phyloP scores from a whole-genome alignment of 1,140 invertebrate species.

The Zaprionus taronus region DNA sequence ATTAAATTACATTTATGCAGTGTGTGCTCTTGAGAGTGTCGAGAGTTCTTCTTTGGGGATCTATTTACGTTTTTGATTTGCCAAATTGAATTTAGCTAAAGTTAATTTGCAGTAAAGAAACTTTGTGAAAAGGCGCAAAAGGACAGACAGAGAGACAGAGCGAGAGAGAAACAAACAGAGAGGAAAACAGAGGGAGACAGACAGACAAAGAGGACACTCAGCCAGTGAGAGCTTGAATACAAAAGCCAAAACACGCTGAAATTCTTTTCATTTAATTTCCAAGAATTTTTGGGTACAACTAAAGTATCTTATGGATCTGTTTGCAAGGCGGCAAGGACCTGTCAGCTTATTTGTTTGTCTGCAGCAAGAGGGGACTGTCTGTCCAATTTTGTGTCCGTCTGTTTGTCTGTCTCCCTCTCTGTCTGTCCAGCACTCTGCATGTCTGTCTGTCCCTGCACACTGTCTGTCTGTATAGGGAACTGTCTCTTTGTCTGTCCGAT shows the following conservation, averaged over 20 bases:
- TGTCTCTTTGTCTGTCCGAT: no score
- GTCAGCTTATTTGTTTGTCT: constrained; percentile 50
- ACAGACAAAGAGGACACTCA: constrained; percentile 16
- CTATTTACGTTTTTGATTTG: constrained; percentile 62
- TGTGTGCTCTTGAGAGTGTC: constrained; percentile 19
- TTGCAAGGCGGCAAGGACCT: constrained; percentile 15
- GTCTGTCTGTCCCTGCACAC: no score
- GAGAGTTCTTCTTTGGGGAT: constrained; percentile 22
- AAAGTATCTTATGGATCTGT: constrained; percentile 48
- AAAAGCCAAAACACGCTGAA: not conserved
- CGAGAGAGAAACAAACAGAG: constrained; percentile 20
- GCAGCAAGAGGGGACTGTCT: constrained; percentile 9
- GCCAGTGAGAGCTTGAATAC: constrained; percentile 24
- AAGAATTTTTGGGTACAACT: constrained; percentile 18
- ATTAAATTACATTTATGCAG: constrained; percentile 71
- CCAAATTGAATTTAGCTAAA: constrained; percentile 65
- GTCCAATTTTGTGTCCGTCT: not conserved
- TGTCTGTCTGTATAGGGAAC: no score
- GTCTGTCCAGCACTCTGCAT: no score
- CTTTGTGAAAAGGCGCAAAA: constrained; percentile 42
- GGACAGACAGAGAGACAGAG: constrained; percentile 28
- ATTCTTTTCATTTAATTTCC: constrained; percentile 56
- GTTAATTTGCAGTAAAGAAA: constrained; percentile 59
- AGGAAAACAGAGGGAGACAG: constrained; percentile 25
- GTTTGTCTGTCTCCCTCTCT: not conserved